Conservation (phyloP, 2,797 vertebrate genomes). For the Emydoidea blandingii region DNA sequence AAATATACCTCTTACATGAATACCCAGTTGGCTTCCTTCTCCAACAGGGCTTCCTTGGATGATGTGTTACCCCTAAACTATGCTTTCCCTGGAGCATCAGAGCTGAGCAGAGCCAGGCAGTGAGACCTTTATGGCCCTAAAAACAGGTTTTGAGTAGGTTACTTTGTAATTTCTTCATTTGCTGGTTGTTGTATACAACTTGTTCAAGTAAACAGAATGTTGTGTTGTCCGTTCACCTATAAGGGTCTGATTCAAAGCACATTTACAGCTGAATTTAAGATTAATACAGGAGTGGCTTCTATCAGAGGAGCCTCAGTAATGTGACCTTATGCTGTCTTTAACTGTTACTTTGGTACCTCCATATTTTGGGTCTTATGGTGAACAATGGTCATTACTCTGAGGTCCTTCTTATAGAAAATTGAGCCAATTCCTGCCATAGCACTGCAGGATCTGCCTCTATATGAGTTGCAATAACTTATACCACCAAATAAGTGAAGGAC, state of each 20-base stretch:
- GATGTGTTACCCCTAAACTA: rapidly evolving
- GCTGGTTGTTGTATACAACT: neutral
- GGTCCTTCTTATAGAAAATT: too few relatives aligned
- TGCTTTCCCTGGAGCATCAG: neutral
- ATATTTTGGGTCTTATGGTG: rapidly evolving
- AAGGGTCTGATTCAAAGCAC: neutral
- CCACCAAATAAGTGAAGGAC: rapidly evolving
- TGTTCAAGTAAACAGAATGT: rapidly evolving
- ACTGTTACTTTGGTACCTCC: neutral
- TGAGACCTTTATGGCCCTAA: neutral
- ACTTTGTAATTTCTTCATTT: neutral
- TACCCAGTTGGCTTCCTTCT: neutral
- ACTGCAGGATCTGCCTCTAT: neutral
- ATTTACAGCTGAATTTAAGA: neutral
- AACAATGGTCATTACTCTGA: too few relatives aligned
- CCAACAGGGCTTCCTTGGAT: neutral
- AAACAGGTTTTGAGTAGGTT: neutral
- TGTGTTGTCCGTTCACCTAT: neutral
- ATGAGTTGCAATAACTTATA: too few relatives aligned
- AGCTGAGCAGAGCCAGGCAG: neutral
- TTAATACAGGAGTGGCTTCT: neutral
- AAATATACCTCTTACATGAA: neutral
- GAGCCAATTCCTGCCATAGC: too few relatives aligned
- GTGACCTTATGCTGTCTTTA: neutral
- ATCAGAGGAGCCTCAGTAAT: neutral